Percentiles rank a stretch among this genome's conserved stretches.
These are phyloP conservation scores for Drosophila littoralis DNA, from an alignment of 1,140 invertebrate genomes.

Conservation along the genomic window DNA sequence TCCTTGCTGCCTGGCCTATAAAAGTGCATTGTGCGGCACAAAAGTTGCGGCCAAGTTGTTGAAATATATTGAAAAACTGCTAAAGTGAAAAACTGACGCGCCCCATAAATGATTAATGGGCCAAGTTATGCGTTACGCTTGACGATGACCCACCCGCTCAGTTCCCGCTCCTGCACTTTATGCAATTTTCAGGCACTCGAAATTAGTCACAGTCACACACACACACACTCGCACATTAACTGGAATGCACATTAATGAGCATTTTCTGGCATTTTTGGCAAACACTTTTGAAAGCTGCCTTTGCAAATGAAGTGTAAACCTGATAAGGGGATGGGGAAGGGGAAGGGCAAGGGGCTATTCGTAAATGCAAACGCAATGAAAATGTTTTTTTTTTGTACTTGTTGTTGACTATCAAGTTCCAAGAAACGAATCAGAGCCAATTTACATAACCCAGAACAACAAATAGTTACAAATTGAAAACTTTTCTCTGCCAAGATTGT, in stretches of 20 bases:
- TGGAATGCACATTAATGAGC: slow-evolving; percentile 66
- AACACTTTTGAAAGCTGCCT: slow-evolving; percentile 49
- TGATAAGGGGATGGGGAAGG: slow-evolving; percentile 38
- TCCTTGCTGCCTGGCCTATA: slow-evolving; percentile 39
- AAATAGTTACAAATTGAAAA: slow-evolving; percentile 83
- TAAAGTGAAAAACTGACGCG: slow-evolving; percentile 51
- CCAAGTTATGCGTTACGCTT: slow-evolving; percentile 56
- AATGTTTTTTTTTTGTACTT: slow-evolving; percentile 41
- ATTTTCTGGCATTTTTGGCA: slow-evolving; percentile 67
- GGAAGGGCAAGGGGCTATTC: background rate
- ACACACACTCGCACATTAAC: slow-evolving; percentile 4
- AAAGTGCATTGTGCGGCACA: slow-evolving; percentile 56
- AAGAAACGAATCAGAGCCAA: slow-evolving; percentile 61
- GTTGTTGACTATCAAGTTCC: slow-evolving; percentile 29
- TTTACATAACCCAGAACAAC: slow-evolving; percentile 81
- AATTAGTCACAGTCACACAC: slow-evolving; percentile 59
- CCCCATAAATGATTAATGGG: slow-evolving; percentile 80
- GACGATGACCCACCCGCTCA: slow-evolving; percentile 44
- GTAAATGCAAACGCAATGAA: slow-evolving; percentile 52
- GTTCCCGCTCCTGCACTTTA: slow-evolving; percentile 59
- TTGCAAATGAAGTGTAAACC: slow-evolving; percentile 75
- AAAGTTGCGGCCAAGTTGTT: slow-evolving; percentile 66
- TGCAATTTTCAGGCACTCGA: slow-evolving; percentile 59
- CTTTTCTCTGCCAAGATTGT: slow-evolving; percentile 80
- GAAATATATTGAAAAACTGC: slow-evolving; percentile 41